Percentiles rank a stretch among this genome's conserved stretches.
These are phyloP conservation scores for Sphenopsis melanotis DNA, from an alignment of 2,797 vertebrate genomes.

Conservation along the genomic window DNA sequence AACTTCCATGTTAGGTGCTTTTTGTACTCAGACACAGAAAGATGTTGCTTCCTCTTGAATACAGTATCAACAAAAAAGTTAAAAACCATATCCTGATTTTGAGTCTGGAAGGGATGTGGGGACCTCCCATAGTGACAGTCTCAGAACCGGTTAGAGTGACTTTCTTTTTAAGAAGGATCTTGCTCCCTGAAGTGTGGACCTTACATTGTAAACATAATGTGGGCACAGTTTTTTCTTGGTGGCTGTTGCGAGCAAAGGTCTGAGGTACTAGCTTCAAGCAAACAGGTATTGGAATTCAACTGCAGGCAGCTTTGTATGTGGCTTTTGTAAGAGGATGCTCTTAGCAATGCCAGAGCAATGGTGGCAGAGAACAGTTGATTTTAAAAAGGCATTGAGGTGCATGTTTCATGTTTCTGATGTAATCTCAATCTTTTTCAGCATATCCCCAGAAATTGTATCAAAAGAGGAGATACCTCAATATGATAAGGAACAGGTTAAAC, in stretches of 20 bases:
- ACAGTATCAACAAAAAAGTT: neutral
- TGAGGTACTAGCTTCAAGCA: neutral
- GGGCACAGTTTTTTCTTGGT: neutral
- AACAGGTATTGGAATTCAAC: neutral
- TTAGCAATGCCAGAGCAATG: neutral
- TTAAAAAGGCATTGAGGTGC: neutral
- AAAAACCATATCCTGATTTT: neutral
- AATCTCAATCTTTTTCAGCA: slow-evolving; percentile 72
- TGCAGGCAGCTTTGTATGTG: neutral
- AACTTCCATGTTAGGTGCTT: neutral
- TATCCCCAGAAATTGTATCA: slow-evolving; percentile 72
- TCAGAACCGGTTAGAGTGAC: neutral
- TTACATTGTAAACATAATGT: neutral
- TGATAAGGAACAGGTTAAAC: slow-evolving; percentile 72
- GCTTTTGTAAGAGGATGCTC: neutral
- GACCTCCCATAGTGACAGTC: neutral
- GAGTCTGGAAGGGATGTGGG: neutral
- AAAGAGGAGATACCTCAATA: slow-evolving; percentile 66
- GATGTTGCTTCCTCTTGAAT: neutral
- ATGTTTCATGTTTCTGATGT: neutral
- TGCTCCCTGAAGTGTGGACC: neutral
- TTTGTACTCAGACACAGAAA: neutral
- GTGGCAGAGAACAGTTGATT: neutral
- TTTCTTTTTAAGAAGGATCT: neutral
- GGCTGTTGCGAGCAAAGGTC: neutral